phyloP scores from a whole-genome alignment of 2,113 vertebrate genomes.

The Condylura cristata region DNA sequence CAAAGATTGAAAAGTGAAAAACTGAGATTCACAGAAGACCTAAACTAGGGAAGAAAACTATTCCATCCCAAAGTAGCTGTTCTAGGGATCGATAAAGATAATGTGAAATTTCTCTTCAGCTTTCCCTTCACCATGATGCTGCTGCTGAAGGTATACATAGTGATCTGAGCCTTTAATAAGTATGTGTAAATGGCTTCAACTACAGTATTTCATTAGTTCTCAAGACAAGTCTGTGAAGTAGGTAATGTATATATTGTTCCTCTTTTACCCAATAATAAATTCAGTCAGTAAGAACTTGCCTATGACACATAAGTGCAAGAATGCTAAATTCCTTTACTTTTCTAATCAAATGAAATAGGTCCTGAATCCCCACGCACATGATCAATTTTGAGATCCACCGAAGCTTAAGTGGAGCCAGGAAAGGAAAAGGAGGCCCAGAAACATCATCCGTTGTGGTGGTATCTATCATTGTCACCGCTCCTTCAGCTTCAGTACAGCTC shows the following conservation, averaged over 20 bases:
- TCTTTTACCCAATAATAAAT: slow-evolving; percentile 22
- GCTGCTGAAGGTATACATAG: not conserved
- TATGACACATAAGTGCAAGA: not conserved
- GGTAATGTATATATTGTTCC: not conserved
- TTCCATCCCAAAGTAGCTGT: slow-evolving; percentile 21
- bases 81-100: not conserved
- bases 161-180: not conserved
- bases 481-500: not conserved
- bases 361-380: not conserved
- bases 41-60: not conserved
- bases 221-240: not conserved
- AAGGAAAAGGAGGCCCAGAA: not conserved
- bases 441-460: not conserved
- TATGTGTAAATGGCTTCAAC: slow-evolving; percentile 7
- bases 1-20: slow-evolving; percentile 25
- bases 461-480: not conserved
- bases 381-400: not conserved
- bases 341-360: not conserved
- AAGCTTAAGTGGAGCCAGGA: not conserved
- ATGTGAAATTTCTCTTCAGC: slow-evolving; percentile 27
- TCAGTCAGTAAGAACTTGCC: not conserved
- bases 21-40: slow-evolving; percentile 33
- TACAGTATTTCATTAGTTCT: slow-evolving; percentile 29
- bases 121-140: slow-evolving; percentile 3
- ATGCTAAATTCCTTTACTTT: not conserved